Evolutionary conservation across 2,113 vertebrate species (phyloP).

Genomic region (Pangasianodon gigas): DNA sequence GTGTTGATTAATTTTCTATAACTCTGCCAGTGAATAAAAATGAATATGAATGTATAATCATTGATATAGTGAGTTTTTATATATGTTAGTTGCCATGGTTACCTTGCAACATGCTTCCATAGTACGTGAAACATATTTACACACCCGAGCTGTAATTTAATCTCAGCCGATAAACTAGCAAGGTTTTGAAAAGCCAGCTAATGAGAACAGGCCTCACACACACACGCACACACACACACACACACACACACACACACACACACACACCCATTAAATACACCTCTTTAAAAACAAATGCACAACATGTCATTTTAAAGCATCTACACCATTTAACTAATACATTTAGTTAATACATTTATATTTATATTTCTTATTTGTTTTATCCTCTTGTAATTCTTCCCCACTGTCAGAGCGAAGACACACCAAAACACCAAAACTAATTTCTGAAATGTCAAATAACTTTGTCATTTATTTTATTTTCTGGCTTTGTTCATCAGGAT

Average conservation of each 20-base stretch:
- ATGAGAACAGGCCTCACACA: not conserved
- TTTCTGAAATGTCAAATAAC: not conserved
- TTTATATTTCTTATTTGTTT: not conserved
- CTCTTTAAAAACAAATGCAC: not conserved
- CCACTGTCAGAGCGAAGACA: not conserved
- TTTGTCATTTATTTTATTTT: not conserved
- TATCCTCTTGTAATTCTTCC: not conserved
- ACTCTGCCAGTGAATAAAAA: no score
- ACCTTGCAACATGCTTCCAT: not conserved
- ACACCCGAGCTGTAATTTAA: not conserved
- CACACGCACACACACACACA: constrained; percentile 1
- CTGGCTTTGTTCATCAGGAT: not conserved
- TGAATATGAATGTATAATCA: not conserved
- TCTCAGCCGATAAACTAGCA: not conserved
- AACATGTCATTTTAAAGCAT: not conserved
- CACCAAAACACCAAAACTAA: not conserved
- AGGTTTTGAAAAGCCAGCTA: not conserved
- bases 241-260: not conserved
- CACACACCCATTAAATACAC: not conserved
- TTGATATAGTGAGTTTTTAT: not conserved
- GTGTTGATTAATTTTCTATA: not conserved
- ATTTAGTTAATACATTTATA: not conserved
- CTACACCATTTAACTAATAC: not conserved
- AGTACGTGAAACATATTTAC: not conserved
- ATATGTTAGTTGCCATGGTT: not conserved